phyloP scores from a whole-genome alignment of 1,140 invertebrate genomes.

The Plodia interpunctella region DNA sequence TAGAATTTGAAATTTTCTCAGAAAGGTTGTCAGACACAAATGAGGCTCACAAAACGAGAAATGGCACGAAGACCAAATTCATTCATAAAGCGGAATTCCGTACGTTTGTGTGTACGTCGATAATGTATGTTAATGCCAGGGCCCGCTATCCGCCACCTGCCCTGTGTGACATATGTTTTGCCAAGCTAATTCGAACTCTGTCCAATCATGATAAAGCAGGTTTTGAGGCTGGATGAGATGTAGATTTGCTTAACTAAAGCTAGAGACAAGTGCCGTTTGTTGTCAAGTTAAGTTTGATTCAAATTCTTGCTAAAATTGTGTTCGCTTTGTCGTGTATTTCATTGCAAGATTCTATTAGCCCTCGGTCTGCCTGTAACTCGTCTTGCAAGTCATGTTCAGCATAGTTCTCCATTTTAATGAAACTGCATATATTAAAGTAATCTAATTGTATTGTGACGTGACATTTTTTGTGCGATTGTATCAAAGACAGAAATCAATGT shows the following conservation, averaged over 20 bases:
- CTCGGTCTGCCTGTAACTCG: too few species aligned
- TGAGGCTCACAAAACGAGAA: background rate
- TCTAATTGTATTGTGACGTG: too few species aligned
- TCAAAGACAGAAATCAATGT: too few species aligned
- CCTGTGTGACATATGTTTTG: background rate
- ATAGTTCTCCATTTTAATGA: too few species aligned
- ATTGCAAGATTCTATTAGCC: too few species aligned
- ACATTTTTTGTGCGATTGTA: too few species aligned
- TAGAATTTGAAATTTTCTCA: too few species aligned
- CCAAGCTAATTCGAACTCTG: background rate
- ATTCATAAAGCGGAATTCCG: conserved; percentile 12
- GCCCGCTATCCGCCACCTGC: conserved; percentile 27
- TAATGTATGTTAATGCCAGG: conserved; percentile 43
- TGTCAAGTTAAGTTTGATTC: background rate
- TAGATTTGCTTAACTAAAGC: background rate
- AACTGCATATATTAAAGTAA: too few species aligned
- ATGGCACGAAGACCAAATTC: background rate
- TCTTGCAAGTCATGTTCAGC: too few species aligned
- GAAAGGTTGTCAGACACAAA: too few species aligned
- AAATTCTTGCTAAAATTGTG: background rate
- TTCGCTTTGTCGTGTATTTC: too few species aligned
- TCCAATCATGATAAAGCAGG: background rate
- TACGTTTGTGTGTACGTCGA: conserved; percentile 10
- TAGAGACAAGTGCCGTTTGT: conserved; percentile 10
- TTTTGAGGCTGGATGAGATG: background rate